Base-by-base conservation (phyloP, 2,888 invertebrate genomes). In the Epirrhoe alternata region DNA sequence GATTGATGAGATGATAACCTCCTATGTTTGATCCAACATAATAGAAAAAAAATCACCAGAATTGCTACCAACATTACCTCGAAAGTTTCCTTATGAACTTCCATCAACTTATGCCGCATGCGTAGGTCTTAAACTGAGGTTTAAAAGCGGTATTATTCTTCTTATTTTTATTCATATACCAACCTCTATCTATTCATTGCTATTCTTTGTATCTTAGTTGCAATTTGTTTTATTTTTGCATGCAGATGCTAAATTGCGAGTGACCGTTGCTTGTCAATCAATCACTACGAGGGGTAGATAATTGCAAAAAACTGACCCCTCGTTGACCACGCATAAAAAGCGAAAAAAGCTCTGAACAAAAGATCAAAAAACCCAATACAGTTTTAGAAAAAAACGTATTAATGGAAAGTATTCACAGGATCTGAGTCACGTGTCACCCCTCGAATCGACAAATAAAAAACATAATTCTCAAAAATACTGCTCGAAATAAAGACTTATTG, bases 261-360 rank as follows among this genome's bases (percentile, higher is more conserved):
- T 89, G 87, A 89, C 91, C 90, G 90, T 90, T 89, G 87, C 76
- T 86, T 89, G 92, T 92, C 92, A 91, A 89, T 92, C 92, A 92
- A 88, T 89, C 84, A 83, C 72, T 73, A 80, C 79, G 73, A 84
- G 79, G 77, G 80, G 79, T 75, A 80, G 79, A 78, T 73, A 77
- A 78, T 79, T 77, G 77, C 77, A 88, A 89, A 89, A 89, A 90
- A 87, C 87, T 92, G 92, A 92, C 92, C 92, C 91, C 89, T 90
- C 89, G 85, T 87, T 92, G 92, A 92, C 92, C 92, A 87, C 80
- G 79, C 74, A 84, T 81, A 88, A 88, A 88, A 88, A 82, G 75
- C 52, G 78, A 83, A 81, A 85, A 85, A 84, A 77, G 74, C 71
- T 64, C n/a, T 45, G 38, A 72, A 85, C 85, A 86, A 87, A 78